A percentile compares a stretch with the other conserved stretches of the same genome.
These are phyloP conservation scores for Drosophila parvula DNA, from an alignment of 1,140 invertebrate species.

Conservation along the genomic window DNA sequence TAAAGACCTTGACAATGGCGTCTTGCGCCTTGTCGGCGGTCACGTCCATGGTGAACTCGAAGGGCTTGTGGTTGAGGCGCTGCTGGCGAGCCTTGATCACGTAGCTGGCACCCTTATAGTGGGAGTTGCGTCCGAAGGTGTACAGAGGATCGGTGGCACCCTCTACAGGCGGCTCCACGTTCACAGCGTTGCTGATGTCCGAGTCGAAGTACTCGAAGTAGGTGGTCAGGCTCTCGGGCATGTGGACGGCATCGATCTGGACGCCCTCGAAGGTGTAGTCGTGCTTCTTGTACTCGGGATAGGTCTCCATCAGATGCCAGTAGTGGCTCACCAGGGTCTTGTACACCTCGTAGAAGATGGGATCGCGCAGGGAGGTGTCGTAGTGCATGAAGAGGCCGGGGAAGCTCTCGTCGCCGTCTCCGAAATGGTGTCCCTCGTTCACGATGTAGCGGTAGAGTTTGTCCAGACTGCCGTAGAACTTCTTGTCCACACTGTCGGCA, in stretches of 20 bases:
- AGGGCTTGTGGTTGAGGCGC: slow-evolving; percentile 88
- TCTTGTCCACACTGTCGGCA: slow-evolving; percentile 85
- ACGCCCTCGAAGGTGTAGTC: slow-evolving; percentile 88
- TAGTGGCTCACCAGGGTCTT: slow-evolving; percentile 87
- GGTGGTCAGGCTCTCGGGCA: slow-evolving; percentile 87
- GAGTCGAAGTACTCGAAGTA: slow-evolving; percentile 90
- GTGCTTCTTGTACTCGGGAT: slow-evolving; percentile 85
- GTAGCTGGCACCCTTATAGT: slow-evolving; percentile 86
- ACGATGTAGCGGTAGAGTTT: slow-evolving; percentile 81
- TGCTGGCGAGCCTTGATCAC: slow-evolving; percentile 85
- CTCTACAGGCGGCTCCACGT: slow-evolving; percentile 68
- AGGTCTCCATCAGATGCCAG: slow-evolving; percentile 85
- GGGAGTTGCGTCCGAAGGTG: slow-evolving; percentile 87
- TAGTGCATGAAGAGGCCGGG: slow-evolving; percentile 86
- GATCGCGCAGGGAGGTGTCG: slow-evolving; percentile 87
- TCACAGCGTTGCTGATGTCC: slow-evolving; percentile 88
- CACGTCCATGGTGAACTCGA: slow-evolving; percentile 86
- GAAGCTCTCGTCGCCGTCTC: slow-evolving; percentile 80
- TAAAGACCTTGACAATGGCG: slow-evolving; percentile 86
- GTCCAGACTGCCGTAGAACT: slow-evolving; percentile 85
- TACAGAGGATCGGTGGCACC: slow-evolving; percentile 83
- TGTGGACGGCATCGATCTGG: slow-evolving; percentile 86
- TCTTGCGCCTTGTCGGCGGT: slow-evolving; percentile 85
- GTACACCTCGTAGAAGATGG: slow-evolving; percentile 88
- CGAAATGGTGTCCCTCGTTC: slow-evolving; percentile 77